These are phyloP conservation scores for Lytechinus pictus DNA, from an alignment of 35 echinoderm and acorn worm genomes.

Conservation along the genomic window DNA sequence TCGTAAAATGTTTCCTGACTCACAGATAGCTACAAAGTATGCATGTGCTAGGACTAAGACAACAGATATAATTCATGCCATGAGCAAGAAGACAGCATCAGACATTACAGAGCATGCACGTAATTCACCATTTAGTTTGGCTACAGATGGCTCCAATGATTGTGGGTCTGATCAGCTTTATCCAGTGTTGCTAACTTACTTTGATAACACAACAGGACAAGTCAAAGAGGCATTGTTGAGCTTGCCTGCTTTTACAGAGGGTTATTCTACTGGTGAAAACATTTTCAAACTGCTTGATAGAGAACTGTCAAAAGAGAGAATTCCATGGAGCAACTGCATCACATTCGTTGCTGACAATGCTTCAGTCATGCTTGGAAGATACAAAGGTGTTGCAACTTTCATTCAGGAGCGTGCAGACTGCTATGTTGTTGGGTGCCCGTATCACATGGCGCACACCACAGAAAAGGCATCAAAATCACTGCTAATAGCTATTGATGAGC, in stretches of 20 bases:
- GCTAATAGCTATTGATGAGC: slow-evolving; percentile 61
- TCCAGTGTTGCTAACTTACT: slow-evolving; percentile 43
- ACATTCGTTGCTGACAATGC: background rate
- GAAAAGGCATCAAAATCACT: slow-evolving; percentile 55
- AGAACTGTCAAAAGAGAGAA: no score
- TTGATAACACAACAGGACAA: slow-evolving; percentile 22
- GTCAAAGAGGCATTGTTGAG: background rate
- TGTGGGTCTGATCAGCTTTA: slow-evolving; percentile 49
- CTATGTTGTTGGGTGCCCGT: slow-evolving; percentile 54
- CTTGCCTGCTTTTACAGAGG: no score
- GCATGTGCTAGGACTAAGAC: slow-evolving; percentile 68
- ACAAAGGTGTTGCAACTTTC: slow-evolving; percentile 61
- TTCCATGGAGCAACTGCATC: no score
- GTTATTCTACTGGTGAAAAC: no score
- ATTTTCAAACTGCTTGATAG: no score
- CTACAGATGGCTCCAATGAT: slow-evolving; percentile 70
- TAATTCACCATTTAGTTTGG: slow-evolving; percentile 54
- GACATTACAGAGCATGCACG: slow-evolving; percentile 26
- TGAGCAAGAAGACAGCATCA: slow-evolving; percentile 30
- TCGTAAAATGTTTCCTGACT: slow-evolving; percentile 65
- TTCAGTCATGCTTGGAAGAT: slow-evolving; percentile 48
- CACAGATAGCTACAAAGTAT: slow-evolving; percentile 52
- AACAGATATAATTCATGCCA: background rate
- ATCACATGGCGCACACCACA: slow-evolving; percentile 61
- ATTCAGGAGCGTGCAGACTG: slow-evolving; percentile 44